These are phyloP conservation scores for Leptocoma aspasia DNA, from an alignment of 2,113 vertebrate species.

Conservation along the genomic window DNA sequence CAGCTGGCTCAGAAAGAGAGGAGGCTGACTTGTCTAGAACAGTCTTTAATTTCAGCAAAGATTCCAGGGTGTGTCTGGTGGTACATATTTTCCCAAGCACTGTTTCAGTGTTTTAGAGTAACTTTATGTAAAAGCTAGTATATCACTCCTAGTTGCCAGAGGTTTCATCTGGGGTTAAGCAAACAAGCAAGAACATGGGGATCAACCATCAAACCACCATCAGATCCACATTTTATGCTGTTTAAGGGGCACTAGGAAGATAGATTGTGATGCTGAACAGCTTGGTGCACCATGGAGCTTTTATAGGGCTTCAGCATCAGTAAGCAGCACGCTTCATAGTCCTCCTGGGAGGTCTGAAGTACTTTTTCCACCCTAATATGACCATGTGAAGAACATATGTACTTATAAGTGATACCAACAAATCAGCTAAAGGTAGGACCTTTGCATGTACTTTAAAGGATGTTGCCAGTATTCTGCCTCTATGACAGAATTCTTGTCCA, in stretches of 20 bases:
- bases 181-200: neutral
- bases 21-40: neutral
- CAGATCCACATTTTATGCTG: accelerated
- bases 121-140: neutral
- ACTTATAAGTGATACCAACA: neutral
- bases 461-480: neutral
- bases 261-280: neutral
- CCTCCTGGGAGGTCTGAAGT: neutral
- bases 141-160: neutral
- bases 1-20: neutral
- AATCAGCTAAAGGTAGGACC: neutral
- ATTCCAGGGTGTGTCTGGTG: neutral
- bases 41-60: neutral
- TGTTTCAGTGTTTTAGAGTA: neutral
- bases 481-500: neutral
- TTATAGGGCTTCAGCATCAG: neutral
- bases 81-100: neutral
- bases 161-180: neutral
- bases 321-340: neutral
- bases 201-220: neutral
- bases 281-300: neutral
- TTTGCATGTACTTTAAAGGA: neutral
- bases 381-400: accelerated
- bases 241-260: neutral
- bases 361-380: neutral